phyloP scores from a whole-genome alignment of 1,140 invertebrate species.

The Drosophila mayri region DNA sequence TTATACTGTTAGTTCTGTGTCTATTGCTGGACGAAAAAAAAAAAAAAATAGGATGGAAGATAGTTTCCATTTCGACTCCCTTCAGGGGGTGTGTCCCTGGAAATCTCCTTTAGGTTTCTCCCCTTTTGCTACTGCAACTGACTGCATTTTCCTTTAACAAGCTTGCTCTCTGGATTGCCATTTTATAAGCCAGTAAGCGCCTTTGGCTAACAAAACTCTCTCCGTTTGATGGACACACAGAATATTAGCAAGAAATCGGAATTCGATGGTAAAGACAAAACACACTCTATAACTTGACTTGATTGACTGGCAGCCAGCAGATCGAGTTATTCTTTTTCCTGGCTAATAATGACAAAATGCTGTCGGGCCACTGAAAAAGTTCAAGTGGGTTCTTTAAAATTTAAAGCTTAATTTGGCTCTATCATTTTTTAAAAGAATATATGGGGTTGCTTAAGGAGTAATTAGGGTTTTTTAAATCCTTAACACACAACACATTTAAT shows the following conservation, averaged over 20 bases:
- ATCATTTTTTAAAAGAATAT: too few species aligned
- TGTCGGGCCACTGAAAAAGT: background rate
- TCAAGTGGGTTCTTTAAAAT: background rate
- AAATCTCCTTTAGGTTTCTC: conserved; percentile 16
- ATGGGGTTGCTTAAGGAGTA: too few species aligned
- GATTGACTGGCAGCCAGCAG: conserved; percentile 1
- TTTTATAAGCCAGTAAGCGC: conserved; percentile 67
- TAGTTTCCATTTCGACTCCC: conserved; percentile 26
- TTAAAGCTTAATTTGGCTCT: background rate
- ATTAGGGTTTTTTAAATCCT: too few species aligned
- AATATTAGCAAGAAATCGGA: conserved; percentile 23
- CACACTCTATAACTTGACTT: background rate
- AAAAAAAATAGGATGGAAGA: background rate
- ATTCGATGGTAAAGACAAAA: conserved; percentile 5
- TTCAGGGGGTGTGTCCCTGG: conserved; percentile 11
- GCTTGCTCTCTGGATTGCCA: conserved; percentile 29
- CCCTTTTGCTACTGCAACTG: background rate
- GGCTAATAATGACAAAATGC: conserved; percentile 11
- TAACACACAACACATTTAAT: too few species aligned
- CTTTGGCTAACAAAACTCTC: conserved; percentile 40
- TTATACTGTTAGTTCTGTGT: conserved; percentile 38
- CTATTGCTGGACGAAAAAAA: conserved; percentile 13
- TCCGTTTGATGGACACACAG: conserved; percentile 9
- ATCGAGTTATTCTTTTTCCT: background rate
- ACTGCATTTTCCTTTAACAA: conserved; percentile 27